These are phyloP conservation scores for Cyclophora punctaria DNA, from an alignment of 2,888 invertebrate genomes.

Conservation along the genomic window DNA sequence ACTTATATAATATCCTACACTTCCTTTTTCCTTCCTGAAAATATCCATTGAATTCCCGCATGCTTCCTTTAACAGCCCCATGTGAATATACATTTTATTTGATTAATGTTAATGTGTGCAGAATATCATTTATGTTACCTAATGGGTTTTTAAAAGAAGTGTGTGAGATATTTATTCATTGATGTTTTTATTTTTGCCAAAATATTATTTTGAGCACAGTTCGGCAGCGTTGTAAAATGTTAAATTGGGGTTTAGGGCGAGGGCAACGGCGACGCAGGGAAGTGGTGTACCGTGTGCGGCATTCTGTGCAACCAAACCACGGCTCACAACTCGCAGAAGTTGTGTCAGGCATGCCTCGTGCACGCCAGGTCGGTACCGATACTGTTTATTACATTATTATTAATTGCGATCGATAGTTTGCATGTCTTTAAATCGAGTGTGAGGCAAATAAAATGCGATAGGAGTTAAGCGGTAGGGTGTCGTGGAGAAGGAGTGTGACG, in stretches of 20 bases:
- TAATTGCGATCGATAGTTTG: constrained; percentile 30
- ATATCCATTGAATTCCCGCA: constrained; percentile 44
- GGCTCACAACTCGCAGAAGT: constrained; percentile 69
- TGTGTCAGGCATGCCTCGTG: constrained; percentile 75
- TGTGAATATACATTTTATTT: constrained; percentile 39
- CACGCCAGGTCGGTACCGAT: constrained; percentile 73
- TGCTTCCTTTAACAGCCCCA: constrained; percentile 74
- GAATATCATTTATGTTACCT: constrained; percentile 61
- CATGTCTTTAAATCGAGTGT: constrained; percentile 36
- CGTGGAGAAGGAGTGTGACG: constrained; percentile 20
- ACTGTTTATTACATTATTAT: constrained; percentile 19
- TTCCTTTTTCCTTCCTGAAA: too few relatives aligned
- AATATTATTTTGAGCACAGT: constrained; percentile 21
- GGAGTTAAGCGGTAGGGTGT: constrained; percentile 16
- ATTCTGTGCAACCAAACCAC: constrained; percentile 70
- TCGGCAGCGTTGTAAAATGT: constrained; percentile 54
- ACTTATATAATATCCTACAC: constrained; percentile 1
- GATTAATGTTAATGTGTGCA: constrained; percentile 58
- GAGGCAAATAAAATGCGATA: constrained; percentile 3
- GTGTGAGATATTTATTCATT: constrained; percentile 55
- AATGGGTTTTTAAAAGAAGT: constrained; percentile 73
- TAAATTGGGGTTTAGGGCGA: constrained; percentile 70
- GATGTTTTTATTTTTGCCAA: constrained; percentile 27
- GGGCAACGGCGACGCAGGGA: constrained; percentile 61
- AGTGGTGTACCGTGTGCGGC: constrained; percentile 71